These are phyloP conservation scores for Coranthus polyacanthus DNA, from an alignment of 2,797 vertebrate genomes.

Conservation along the genomic window DNA sequence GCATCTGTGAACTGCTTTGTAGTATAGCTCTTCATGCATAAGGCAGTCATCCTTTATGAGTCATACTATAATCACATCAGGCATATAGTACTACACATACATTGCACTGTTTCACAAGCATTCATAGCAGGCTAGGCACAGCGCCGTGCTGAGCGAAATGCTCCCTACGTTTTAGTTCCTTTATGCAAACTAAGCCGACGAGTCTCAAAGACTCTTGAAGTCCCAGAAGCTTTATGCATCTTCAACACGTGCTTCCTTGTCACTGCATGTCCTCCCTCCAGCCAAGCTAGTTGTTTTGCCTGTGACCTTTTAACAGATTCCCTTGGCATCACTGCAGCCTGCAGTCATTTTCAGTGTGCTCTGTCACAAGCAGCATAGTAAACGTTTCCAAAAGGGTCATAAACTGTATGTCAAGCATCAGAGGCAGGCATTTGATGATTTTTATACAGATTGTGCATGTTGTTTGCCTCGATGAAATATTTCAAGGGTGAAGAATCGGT, in stretches of 20 bases:
- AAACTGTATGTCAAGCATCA: conserved; percentile 65
- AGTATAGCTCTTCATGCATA: conserved; percentile 53
- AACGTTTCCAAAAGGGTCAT: conserved; percentile 73
- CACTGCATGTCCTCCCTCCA: conserved; percentile 74
- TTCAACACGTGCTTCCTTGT: conserved; percentile 71
- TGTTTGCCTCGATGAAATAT: conserved; percentile 44
- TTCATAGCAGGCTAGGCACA: conserved; percentile 17
- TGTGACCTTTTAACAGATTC: conserved; percentile 84
- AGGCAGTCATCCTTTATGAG: conserved; percentile 55
- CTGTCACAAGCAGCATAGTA: conserved; percentile 77
- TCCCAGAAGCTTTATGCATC: conserved; percentile 61
- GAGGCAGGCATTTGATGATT: conserved; percentile 46
- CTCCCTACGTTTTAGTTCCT: conserved; percentile 22
- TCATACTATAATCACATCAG: conserved; percentile 61
- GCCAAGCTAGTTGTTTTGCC: conserved; percentile 75
- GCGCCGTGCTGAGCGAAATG: not conserved
- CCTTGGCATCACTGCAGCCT: conserved; percentile 74
- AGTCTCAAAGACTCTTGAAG: conserved; percentile 55
- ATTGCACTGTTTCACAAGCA: conserved; percentile 11
- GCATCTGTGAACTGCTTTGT: conserved; percentile 58
- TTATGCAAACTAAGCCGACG: conserved; percentile 48
- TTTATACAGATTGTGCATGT: conserved; percentile 45
- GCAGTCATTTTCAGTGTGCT: conserved; percentile 78
- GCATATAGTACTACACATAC: conserved; percentile 8
- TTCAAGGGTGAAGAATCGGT: conserved; percentile 58